Base-by-base conservation (phyloP, 2,888 invertebrate genomes). In the Autographa pulchrina region DNA sequence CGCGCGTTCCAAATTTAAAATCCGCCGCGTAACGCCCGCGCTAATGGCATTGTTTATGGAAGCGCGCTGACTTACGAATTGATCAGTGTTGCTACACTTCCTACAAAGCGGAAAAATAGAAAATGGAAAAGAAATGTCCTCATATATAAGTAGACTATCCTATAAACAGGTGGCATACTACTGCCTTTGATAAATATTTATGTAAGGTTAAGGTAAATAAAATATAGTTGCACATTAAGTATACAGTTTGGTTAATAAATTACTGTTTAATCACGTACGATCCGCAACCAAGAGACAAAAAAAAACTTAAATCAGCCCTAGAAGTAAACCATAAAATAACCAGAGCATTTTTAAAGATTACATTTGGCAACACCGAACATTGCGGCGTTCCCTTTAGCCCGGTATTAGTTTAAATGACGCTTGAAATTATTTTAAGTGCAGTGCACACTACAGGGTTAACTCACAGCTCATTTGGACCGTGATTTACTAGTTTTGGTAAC, bases 41-140 rank as follows among this genome's bases (percentile, higher is more conserved):
- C 92, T 96, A 95, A 95, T 95, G 94, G 95, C 94, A 94, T 95
- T 95, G 95, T 95, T 94, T 95, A 94, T 94, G 91, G 92, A 92
- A 93, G 90, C 83, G 88, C 78, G 74, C 92, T 93, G 93, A 94
- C 93, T 94, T 93, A 93, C 91, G 78, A 86, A 88, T 91, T 86
- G 88, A 91, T 84, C 86, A 84, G 87, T 90, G 89, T 90, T 87
- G 86, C 77, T 77, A 64, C 72, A 59, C 58, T 81, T 72, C 64
- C 52, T 61, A 67, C 20, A 16, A 9, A 20, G 9, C 31, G 8
- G 3, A 41, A 13, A 9, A 32, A 25, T 2, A 56, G 35, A 2
- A n/a, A 43, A 72, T 75, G 59, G n/a, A 38, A 11, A 38, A 11
- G 11, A 38, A 35, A 6, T 6, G 35, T 35, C 35, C 0, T 35